Conservation (phyloP, 2,113 vertebrate genomes). For the Mesitornis unicolor region DNA sequence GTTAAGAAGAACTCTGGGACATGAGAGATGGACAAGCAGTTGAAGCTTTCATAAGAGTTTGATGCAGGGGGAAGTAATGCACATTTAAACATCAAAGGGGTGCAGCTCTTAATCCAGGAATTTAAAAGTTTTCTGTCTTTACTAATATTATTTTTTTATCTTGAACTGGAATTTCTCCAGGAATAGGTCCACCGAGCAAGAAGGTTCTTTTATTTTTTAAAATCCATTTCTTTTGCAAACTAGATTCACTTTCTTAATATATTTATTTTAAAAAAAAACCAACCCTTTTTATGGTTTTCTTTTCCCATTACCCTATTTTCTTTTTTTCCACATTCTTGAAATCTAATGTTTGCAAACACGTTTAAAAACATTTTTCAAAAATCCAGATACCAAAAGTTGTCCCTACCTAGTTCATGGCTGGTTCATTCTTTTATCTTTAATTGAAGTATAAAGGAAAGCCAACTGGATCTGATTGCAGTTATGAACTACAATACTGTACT, state of each 20-base stretch:
- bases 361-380: too few relatives aligned
- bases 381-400: background rate
- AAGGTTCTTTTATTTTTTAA: background rate
- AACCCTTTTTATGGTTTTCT: background rate
- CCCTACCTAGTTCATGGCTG: background rate
- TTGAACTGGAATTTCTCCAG: background rate
- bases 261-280: too few relatives aligned
- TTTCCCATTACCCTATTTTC: background rate
- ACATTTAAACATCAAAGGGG: background rate
- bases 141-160: background rate
- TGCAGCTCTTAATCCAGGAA: background rate
- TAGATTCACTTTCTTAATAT: background rate
- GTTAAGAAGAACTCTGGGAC: background rate
- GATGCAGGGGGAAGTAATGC: background rate
- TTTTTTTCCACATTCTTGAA: background rate
- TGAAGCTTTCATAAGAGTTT: background rate
- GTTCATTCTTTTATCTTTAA: background rate
- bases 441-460: background rate
- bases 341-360: too few relatives aligned
- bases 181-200: background rate
- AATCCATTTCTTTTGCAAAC: background rate
- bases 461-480: background rate
- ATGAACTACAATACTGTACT: background rate
- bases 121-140: background rate
- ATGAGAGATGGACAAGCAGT: background rate